Base-by-base conservation (phyloP, 2,113 vertebrate genomes). In the Catharus minimus region DNA sequence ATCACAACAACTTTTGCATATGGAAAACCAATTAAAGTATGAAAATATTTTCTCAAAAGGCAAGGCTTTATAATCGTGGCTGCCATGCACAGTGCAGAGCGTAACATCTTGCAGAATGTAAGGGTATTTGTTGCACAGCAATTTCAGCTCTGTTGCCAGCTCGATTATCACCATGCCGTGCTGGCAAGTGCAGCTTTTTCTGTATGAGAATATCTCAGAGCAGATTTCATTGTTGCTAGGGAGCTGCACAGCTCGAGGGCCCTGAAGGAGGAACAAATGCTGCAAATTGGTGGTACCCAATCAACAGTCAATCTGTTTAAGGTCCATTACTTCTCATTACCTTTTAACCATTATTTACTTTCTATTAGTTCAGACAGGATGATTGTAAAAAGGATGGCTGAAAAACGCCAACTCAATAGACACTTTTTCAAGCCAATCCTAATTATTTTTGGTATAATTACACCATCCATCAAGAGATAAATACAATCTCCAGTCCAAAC, bases 151-250 rank as follows among this genome's bases (percentile, higher is more conserved):
- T 72, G 67, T 94, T 97, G 94, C 96, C 94, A 97, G 97, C 95
- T 96, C 74, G 81, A 96, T 92, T 94, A 96, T 93, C 95, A 86
- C 85, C 88, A 83, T 67, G 89, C 62, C 39, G 50, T 49, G 75
- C 86, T 94, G 79, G 92, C 88, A 96, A 96, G 90, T 19, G 46
- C 74, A 82, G 86, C 53, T 90, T 96, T 95, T 96, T 97, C 96
- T 97, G 95, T 78, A 61, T 74, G 90, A 61, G 95, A 97, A 90
- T 94, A 96, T 97, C 96, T 95, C 93, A 79, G 83, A 86, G 96
- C 96, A 97, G 97, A 97, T 98, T 97, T 97, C 73, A 81, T 76
- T 79, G 98, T 98, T 98, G 98, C 98, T 97, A 98, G 93, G 98
- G 97, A 98, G 98, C 98, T 96, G 94, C 88, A 93, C 88, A 96